Percentiles rank a stretch among this genome's conserved stretches.
These are phyloP conservation scores for Dipodomys stephensi DNA, from an alignment of 2,113 vertebrate genomes.

Conservation along the genomic window DNA sequence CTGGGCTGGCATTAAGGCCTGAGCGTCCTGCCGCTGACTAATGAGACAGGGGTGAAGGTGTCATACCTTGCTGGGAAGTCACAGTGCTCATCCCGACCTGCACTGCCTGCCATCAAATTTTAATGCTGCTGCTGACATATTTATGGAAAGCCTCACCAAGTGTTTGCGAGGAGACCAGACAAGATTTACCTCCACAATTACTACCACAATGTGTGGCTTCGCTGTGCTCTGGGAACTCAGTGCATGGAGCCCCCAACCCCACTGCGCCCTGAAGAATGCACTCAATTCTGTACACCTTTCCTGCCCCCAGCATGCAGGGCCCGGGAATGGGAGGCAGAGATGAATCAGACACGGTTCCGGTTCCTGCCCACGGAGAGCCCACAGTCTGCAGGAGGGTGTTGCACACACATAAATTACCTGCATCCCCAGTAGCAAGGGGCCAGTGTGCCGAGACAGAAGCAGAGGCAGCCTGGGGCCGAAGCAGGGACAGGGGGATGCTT, in stretches of 20 bases:
- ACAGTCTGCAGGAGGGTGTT: slow-evolving; percentile 46
- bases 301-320: background rate
- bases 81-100: slow-evolving; percentile 86
- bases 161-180: slow-evolving; percentile 83
- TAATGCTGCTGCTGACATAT: slow-evolving; percentile 89
- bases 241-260: background rate
- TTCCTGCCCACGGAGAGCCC: slow-evolving; percentile 68
- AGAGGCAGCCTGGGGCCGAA: background rate
- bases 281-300: slow-evolving; percentile 53
- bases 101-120: slow-evolving; percentile 90
- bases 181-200: slow-evolving; percentile 88
- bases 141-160: slow-evolving; percentile 86
- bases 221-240: slow-evolving; percentile 75
- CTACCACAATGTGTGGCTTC: slow-evolving; percentile 63
- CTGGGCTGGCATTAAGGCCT: slow-evolving; percentile 65
- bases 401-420: slow-evolving; percentile 32
- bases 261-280: background rate
- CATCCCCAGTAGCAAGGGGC: background rate
- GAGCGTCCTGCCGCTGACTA: slow-evolving; percentile 82
- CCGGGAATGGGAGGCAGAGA: slow-evolving; percentile 32
- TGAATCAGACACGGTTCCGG: slow-evolving; percentile 75
- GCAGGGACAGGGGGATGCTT: background rate
- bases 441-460: background rate
- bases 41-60: slow-evolving; percentile 87
- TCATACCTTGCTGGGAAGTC: slow-evolving; percentile 90